These are phyloP conservation scores for Arnoldichthys spilopterus DNA, from an alignment of 2,797 vertebrate species.

Conservation along the genomic window DNA sequence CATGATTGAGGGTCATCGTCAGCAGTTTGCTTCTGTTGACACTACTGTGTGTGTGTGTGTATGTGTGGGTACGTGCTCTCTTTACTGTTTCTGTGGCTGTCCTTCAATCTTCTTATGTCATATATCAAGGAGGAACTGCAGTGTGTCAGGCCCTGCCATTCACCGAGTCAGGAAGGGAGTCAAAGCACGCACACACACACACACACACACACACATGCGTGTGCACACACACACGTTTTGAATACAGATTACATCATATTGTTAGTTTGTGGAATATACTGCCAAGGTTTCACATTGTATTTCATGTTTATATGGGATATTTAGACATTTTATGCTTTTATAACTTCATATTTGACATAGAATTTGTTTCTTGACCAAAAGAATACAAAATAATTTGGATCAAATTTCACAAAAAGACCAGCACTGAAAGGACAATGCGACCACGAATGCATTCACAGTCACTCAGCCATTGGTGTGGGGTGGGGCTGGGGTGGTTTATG, in stretches of 20 bases:
- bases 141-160: conserved; percentile 40
- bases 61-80: conserved; percentile 27
- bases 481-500: too few relatives aligned
- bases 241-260: not conserved
- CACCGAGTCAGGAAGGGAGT: conserved; percentile 47
- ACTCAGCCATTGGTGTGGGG: too few relatives aligned
- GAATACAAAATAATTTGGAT: too few relatives aligned
- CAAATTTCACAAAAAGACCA: too few relatives aligned
- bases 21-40: not conserved
- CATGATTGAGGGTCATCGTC: conserved; percentile 45
- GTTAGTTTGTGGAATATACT: not conserved
- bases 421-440: too few relatives aligned
- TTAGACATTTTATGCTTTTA: not conserved
- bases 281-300: not conserved
- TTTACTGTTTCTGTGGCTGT: conserved; percentile 34
- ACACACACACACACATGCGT: conserved; percentile 8
- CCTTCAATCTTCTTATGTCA: conserved; percentile 43
- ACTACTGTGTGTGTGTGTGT: conserved; percentile 19
- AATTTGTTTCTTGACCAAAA: too few relatives aligned
- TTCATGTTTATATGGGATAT: too few relatives aligned
- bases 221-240: conserved; percentile 12
- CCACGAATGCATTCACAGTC: too few relatives aligned
- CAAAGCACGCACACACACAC: conserved; percentile 25
- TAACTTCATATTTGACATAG: too few relatives aligned
- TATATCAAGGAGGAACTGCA: conserved; percentile 52